Evolutionary conservation across 2,797 vertebrate species (phyloP).

Genomic region (Picus viridis): DNA sequence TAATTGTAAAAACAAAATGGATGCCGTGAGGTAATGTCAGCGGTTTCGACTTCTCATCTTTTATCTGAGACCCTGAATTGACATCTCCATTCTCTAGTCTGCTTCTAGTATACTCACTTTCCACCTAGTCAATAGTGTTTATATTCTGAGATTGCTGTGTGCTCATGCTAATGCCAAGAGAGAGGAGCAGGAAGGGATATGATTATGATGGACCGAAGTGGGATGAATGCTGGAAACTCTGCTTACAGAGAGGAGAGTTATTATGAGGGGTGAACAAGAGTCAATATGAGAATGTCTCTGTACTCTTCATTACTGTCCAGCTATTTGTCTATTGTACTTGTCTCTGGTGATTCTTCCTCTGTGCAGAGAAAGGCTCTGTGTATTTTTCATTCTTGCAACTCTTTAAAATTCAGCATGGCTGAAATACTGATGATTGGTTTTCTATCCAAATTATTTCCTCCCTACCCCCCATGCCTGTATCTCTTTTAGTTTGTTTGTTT

Average conservation of each 20-base stretch:
- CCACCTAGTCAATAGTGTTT: not conserved
- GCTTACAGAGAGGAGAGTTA: not conserved
- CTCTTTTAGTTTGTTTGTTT: not conserved
- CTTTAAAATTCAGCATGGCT: not conserved
- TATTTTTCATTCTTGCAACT: not conserved
- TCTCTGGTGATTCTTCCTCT: not conserved
- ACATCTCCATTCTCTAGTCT: not conserved
- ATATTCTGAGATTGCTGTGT: not conserved
- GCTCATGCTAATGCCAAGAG: not conserved
- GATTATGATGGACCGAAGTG: conserved; percentile 17
- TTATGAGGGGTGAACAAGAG: not conserved
- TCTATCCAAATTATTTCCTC: not conserved
- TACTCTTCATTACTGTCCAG: not conserved
- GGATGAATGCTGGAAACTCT: not conserved
- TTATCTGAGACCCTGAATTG: not conserved
- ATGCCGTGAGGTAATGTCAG: not conserved
- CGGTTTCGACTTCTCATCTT: not conserved
- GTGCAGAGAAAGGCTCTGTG: not conserved
- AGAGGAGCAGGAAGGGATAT: not conserved
- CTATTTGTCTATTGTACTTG: not conserved
- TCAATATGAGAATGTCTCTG: conserved; percentile 6
- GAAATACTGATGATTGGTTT: not conserved
- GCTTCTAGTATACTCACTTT: not conserved
- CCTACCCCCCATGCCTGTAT: not conserved
- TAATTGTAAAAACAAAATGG: not conserved